phyloP scores from a whole-genome alignment of 2,888 invertebrate species.

The Leptinotarsa peninsularis region DNA sequence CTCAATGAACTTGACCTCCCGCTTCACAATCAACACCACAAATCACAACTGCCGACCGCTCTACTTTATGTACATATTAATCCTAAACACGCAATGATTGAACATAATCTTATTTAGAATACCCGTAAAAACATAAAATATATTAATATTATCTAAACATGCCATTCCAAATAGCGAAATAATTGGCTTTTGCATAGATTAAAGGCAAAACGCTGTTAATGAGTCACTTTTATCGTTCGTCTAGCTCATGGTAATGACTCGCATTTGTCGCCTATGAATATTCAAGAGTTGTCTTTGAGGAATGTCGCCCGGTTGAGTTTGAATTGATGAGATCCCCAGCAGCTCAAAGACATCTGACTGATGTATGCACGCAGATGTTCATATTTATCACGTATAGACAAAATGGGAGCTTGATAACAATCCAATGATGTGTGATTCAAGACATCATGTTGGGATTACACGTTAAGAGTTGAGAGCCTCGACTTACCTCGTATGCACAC shows the following conservation, averaged over 20 bases:
- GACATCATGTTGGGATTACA: too few species aligned
- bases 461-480: too few species aligned
- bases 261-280: constrained; percentile 22
- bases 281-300: constrained; percentile 21
- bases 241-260: constrained; percentile 18
- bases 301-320: background rate
- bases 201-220: constrained; percentile 37
- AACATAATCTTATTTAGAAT: constrained; percentile 23
- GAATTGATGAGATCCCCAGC: constrained; percentile 5
- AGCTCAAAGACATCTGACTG: background rate
- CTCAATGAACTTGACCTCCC: constrained; percentile 1
- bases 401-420: background rate
- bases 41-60: background rate
- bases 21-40: background rate
- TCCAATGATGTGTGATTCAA: too few species aligned
- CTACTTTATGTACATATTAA: constrained; percentile 20
- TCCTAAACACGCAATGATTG: constrained; percentile 21
- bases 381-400: background rate
- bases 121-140: constrained; percentile 28
- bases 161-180: constrained; percentile 32
- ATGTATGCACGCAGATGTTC: background rate
- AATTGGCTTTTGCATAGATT: constrained; percentile 38
- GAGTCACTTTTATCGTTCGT: constrained; percentile 24
- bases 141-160: constrained; percentile 38
- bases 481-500: too few species aligned